These are phyloP conservation scores for Mycetomoellerius zeteki DNA, from an alignment of 1,140 invertebrate species.

Conservation along the genomic window DNA sequence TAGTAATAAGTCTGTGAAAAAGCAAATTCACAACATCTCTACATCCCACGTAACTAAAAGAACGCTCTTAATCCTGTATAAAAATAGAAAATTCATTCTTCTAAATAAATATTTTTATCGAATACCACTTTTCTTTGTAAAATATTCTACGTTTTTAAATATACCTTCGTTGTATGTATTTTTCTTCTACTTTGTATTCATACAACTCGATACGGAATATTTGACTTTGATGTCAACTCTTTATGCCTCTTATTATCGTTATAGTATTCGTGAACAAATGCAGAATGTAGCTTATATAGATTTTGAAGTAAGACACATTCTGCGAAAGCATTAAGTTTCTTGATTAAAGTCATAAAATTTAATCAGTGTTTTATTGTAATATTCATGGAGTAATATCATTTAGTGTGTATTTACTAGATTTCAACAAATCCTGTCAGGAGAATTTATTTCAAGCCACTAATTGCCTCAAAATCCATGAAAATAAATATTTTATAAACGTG, in stretches of 20 bases:
- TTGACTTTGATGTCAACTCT: conserved; percentile 8
- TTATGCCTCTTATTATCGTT: neutral
- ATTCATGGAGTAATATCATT: conserved; percentile 38
- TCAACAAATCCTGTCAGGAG: neutral
- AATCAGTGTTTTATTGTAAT: conserved; percentile 64
- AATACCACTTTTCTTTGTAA: neutral
- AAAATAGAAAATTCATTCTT: conserved; percentile 5
- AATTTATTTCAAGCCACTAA: conserved; percentile 27
- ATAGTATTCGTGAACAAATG: neutral
- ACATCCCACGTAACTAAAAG: neutral
- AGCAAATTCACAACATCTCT: neutral
- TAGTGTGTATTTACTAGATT: neutral
- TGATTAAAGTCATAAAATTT: conserved; percentile 18
- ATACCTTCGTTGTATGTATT: neutral
- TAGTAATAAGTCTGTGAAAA: neutral
- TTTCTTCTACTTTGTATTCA: neutral
- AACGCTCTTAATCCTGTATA: neutral
- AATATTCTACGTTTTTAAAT: neutral
- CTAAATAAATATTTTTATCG: conserved; percentile 1
- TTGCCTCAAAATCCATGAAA: neutral
- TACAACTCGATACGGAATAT: neutral
- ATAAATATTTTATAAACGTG: conserved; percentile 52
- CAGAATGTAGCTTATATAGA: conserved; percentile 5
- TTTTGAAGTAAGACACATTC: neutral
- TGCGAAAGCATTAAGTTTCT: conserved; percentile 62